Base-by-base conservation (phyloP, 2,888 invertebrate genomes). In the Siphonodentalium dalli region DNA sequence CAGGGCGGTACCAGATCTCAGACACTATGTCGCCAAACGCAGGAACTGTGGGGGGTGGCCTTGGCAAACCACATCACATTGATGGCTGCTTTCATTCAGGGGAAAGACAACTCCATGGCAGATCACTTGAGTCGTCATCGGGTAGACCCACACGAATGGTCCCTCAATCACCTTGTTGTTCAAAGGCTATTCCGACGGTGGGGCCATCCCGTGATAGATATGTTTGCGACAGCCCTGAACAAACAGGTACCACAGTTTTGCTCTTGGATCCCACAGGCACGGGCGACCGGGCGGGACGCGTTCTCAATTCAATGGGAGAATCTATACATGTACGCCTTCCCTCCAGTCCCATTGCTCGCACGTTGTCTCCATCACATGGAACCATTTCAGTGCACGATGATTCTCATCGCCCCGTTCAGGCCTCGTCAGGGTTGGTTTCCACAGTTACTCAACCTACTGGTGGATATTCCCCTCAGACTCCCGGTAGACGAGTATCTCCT, bases 221-320 rank as follows among this genome's bases (percentile, higher is more conserved):
- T 58, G n/a, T 46, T 58, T 54, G 40, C 53, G 2, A 50, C 52
- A 9, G 49, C 45, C 44, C 26, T 51, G 8, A 57, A 53, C 44
- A 42, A 13, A 34, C 46, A 47, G 24, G 20, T 46, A 21, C 27
- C 41, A 9, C 42, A 20, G 41, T 50, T 24, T 54, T 46, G 54
- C 1, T 46, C 54, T 18, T 58, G 45, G 48, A 54, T 53, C 23
- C 46, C 54, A 28, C 35, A 47, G 18, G 53, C 53, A 42, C 31
- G 44, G n/a, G 26, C 41, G 24, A 27, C 40, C 20, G 33, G 42
- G 13, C 35, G 38, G 24, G 54, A 54, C 54, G 53, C 54, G 23
- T 58, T 54, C 31, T 43, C 42, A 11, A 29, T 54, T 20, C 27
- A 24, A 8, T 58, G 49, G 58, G n/a, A 27, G 8, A 28, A 37